A percentile compares a stretch with the other conserved stretches of the same genome.
phyloP scores from a whole-genome alignment of 2,888 invertebrate species.

The Amaurobius ferox region DNA sequence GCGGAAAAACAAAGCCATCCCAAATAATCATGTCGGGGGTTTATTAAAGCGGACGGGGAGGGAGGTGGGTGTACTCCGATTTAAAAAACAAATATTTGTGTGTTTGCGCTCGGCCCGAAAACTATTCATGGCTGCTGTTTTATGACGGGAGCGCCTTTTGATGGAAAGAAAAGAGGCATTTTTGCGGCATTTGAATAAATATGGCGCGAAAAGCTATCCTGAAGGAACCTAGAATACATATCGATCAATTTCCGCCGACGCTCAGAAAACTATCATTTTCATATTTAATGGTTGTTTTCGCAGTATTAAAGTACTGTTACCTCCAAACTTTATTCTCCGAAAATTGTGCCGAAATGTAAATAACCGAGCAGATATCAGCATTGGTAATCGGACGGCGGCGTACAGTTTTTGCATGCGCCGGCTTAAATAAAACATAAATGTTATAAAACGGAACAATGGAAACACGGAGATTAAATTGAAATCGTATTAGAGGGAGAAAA shows the following conservation, averaged over 20 bases:
- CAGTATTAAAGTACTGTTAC: constrained; percentile 71
- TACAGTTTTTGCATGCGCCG: constrained; percentile 51
- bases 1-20: constrained; percentile 32
- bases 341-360: constrained; percentile 69
- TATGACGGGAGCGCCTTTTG: constrained; percentile 60
- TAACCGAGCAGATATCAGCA: constrained; percentile 69
- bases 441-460: constrained; percentile 68
- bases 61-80: constrained; percentile 47
- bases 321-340: constrained; percentile 67
- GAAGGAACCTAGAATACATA: constrained; percentile 51
- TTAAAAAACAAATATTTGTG: constrained; percentile 68
- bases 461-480: constrained; percentile 72
- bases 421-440: constrained; percentile 72
- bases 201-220: constrained; percentile 65
- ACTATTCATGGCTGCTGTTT: constrained; percentile 64
- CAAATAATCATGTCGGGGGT: constrained; percentile 59
- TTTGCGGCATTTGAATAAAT: constrained; percentile 66
- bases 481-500: constrained; percentile 72
- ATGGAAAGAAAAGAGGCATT: constrained; percentile 22
- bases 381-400: constrained; percentile 65
- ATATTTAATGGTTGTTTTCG: constrained; percentile 71
- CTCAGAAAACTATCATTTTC: constrained; percentile 70
- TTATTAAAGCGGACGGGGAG: constrained; percentile 67
- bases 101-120: constrained; percentile 30
- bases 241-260: constrained; percentile 68